These are phyloP conservation scores for Festucalex cinctus DNA, from an alignment of 2,113 vertebrate species.

Conservation along the genomic window DNA sequence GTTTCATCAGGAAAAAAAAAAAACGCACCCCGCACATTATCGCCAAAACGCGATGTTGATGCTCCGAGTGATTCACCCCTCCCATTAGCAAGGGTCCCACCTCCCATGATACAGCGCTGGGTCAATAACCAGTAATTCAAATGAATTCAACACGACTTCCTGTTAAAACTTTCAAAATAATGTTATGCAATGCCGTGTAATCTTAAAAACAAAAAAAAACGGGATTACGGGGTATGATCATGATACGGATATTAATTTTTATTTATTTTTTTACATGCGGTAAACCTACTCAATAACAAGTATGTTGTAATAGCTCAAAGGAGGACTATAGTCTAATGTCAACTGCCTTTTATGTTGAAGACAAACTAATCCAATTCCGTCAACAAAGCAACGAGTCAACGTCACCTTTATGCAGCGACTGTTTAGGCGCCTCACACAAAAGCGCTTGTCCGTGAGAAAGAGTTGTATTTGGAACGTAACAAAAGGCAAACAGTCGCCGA, in stretches of 20 bases:
- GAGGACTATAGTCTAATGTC: background rate
- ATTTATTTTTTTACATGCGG: background rate
- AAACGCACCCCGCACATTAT: constrained; percentile 31
- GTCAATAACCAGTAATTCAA: fast-evolving
- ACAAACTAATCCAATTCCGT: constrained; percentile 8
- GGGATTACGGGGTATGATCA: background rate
- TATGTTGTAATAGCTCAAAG: background rate
- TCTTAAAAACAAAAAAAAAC: background rate
- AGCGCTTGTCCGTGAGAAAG: constrained; percentile 48
- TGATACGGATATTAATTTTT: background rate
- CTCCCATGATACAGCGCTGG: constrained; percentile 8
- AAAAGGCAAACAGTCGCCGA: constrained; percentile 24
- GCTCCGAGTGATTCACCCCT: constrained; percentile 35
- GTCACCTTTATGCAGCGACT: constrained; percentile 2
- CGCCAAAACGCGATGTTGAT: constrained; percentile 34
- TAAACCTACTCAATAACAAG: background rate
- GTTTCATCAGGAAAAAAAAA: background rate
- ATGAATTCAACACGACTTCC: constrained; percentile 16
- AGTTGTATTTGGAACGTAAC: constrained; percentile 4
- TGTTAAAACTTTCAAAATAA: constrained; percentile 19
- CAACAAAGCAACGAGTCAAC: background rate
- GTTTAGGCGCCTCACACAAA: constrained; percentile 56
- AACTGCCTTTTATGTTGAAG: constrained; percentile 37
- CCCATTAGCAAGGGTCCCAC: constrained; percentile 30
- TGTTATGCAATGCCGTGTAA: background rate